phyloP scores from a whole-genome alignment of 2,888 invertebrate species.

The Ypsolopha scabrella region DNA sequence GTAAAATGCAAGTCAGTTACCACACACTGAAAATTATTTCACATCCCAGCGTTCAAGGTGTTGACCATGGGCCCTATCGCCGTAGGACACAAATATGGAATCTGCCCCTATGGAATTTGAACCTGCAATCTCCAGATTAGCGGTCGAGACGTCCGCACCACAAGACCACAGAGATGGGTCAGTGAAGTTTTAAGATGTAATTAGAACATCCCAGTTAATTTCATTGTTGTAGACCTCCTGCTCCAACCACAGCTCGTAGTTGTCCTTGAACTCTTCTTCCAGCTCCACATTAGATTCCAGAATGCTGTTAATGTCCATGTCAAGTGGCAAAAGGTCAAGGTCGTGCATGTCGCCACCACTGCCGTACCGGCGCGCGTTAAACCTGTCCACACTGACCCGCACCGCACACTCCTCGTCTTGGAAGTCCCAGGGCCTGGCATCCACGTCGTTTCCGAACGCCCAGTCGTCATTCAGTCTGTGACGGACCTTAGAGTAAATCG shows the following conservation, averaged over 20 bases:
- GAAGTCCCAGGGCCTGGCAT: slow-evolving; percentile 98
- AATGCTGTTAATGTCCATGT: slow-evolving; percentile 86
- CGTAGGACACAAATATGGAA: too few species aligned
- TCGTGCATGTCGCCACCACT: slow-evolving; percentile 57
- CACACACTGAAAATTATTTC: too few species aligned
- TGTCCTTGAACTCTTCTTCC: slow-evolving; percentile 92
- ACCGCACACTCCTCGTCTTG: slow-evolving; percentile 97
- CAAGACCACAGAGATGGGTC: too few species aligned
- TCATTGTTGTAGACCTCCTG: slow-evolving; percentile 94
- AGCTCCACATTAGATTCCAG: slow-evolving; percentile 84
- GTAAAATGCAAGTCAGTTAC: too few species aligned
- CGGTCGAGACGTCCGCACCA: too few species aligned
- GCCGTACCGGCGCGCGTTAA: slow-evolving; percentile 92
- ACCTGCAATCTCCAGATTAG: too few species aligned
- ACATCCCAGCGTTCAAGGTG: too few species aligned
- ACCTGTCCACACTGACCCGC: slow-evolving; percentile 93
- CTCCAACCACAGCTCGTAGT: slow-evolving; percentile 96
- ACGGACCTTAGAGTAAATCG: slow-evolving; percentile 97
- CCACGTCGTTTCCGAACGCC: slow-evolving; percentile 99
- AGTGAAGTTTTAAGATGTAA: slow-evolving; percentile 23
- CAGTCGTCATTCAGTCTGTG: slow-evolving; percentile 99
- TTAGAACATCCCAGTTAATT: slow-evolving; percentile 80
- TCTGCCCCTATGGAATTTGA: too few species aligned
- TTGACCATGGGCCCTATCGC: too few species aligned
- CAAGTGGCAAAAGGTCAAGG: slow-evolving; percentile 75